A percentile compares a stretch with the other conserved stretches of the same genome.
phyloP scores from a whole-genome alignment of 1,140 invertebrate species.

The Zaprionus taronus region DNA sequence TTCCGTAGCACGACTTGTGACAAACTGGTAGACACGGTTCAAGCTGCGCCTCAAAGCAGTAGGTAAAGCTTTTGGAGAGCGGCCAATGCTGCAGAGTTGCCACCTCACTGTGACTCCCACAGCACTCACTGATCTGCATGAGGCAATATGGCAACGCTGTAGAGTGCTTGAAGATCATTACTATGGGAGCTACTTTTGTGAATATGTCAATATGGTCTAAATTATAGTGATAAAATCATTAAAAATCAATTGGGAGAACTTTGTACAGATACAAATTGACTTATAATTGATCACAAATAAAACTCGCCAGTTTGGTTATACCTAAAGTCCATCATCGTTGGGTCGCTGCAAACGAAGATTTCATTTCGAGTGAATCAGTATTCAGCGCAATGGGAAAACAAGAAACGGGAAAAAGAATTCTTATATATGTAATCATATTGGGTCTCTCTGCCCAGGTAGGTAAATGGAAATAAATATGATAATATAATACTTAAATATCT shows the following conservation, averaged over 20 bases:
- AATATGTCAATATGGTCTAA: too few relatives aligned
- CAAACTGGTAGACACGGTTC: conserved; percentile 37
- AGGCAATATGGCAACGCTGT: neutral
- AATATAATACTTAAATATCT: neutral
- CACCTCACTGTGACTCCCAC: neutral
- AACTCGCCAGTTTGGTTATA: neutral
- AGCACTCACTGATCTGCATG: neutral
- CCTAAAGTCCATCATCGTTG: neutral
- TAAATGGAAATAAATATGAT: neutral
- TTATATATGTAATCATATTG: neutral
- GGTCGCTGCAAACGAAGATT: neutral
- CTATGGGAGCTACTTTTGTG: too few relatives aligned
- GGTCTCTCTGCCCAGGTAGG: neutral
- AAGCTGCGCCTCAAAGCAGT: conserved; percentile 28
- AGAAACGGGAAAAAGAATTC: neutral
- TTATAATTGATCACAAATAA: neutral
- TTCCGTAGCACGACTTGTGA: conserved; percentile 42
- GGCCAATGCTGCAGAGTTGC: neutral
- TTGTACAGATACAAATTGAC: neutral
- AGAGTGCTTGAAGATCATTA: neutral
- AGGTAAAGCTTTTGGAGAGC: conserved; percentile 3
- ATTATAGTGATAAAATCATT: neutral
- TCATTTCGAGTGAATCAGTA: neutral
- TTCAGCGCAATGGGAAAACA: neutral
- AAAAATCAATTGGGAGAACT: neutral